A percentile compares a stretch with the other conserved stretches of the same genome.
Evolutionary conservation across 2,888 invertebrate genomes (phyloP).

Genomic region (Protodeltote pygarga): DNA sequence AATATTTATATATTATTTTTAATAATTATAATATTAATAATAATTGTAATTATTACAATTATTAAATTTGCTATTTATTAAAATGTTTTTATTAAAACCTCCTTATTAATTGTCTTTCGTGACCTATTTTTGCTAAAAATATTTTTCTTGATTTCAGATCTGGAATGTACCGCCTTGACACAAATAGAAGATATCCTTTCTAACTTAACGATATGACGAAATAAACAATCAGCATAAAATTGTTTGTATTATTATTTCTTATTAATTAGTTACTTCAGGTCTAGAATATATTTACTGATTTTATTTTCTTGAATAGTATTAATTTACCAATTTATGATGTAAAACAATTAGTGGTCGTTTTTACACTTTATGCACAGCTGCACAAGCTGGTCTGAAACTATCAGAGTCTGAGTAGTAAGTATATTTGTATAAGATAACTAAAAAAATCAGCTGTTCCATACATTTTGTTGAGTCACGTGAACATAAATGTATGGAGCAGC

Average conservation of each 20-base stretch:
- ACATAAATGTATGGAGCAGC: too few relatives aligned
- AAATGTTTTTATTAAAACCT: background rate
- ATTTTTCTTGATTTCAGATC: constrained; percentile 50
- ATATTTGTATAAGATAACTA: background rate
- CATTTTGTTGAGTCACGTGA: too few relatives aligned
- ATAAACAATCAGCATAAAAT: background rate
- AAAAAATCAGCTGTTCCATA: too few relatives aligned
- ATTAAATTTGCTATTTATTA: constrained; percentile 5
- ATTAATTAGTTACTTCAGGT: background rate
- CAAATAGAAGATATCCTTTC: constrained; percentile 44
- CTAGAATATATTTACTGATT: too few relatives aligned
- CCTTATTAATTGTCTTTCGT: background rate
- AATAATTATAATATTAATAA: too few relatives aligned
- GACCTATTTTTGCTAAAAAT: background rate
- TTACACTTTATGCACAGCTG: too few relatives aligned
- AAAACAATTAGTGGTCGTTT: too few relatives aligned
- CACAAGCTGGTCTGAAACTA: too few relatives aligned
- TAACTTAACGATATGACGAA: constrained; percentile 40
- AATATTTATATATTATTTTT: too few relatives aligned
- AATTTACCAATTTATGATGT: too few relatives aligned
- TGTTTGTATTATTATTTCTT: background rate
- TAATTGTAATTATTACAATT: too few relatives aligned
- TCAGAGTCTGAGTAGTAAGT: background rate
- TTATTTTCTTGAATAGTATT: too few relatives aligned
- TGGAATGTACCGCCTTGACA: constrained; percentile 61